Base-by-base conservation (phyloP, 2,797 vertebrate species). In the Hypotaenidia okinawae region DNA sequence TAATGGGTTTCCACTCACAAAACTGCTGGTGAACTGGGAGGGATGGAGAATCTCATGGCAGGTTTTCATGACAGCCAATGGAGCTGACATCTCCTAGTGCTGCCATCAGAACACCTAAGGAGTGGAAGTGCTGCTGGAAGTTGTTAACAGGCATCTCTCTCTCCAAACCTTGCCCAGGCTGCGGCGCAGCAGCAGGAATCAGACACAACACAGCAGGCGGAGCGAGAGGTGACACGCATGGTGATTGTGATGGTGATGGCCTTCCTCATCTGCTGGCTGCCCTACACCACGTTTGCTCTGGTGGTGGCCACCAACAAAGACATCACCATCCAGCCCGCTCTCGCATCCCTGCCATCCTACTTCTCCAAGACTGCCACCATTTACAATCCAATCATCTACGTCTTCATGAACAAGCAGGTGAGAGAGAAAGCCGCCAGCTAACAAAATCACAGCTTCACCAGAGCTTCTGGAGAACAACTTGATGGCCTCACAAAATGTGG, bases 321-420 rank as follows among this genome's bases (percentile, higher is more conserved):
- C 68, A 89, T 97, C 2, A 3, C 77, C 69, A 96, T 96, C 90
- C 95, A 95, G 41, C 97, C 97, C 0, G 67, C 83, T 6, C 87
- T 97, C 2, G 95, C 97, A 2, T 97, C 97, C 57, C 79, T 98
- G 91, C 97, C 97, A 30, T 96, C 96, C 66, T 97, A 97, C 91
- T 97, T 97, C 93, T 97, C 97, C 85, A 98, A 97, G 94, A 97
- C 97, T 0, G 96, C 96, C 82, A 97, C 95, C 0, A 84, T 97
- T 41, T 97, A 98, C 91, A 97, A 96, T 27, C 97, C 97, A 5
- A 66, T 97, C 90, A 97, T 97, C 79, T 97, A 98, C 1, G 85
- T 97, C 88, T 98, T 98, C 91, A 97, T 97, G 97, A 97, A 98
- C 87, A 98, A 97, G 25, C 96, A 97, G 96, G 97, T 97, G 80